These are phyloP conservation scores for Synanthedon tipuliformis DNA, from an alignment of 2,888 invertebrate species.

Conservation along the genomic window DNA sequence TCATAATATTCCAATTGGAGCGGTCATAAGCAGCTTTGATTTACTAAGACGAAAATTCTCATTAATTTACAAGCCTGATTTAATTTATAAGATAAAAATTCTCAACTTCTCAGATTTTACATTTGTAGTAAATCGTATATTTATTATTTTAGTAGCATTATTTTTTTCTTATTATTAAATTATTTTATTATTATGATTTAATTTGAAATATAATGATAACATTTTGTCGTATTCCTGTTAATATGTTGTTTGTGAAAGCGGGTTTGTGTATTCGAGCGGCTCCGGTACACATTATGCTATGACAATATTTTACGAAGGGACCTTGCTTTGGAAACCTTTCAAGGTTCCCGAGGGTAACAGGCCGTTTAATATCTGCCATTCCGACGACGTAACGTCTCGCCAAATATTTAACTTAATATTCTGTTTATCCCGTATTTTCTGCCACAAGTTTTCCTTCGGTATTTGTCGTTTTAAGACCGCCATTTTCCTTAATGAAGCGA, in stretches of 20 bases:
- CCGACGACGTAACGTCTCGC: slow-evolving; percentile 27
- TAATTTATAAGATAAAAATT: no score
- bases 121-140: no score
- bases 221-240: slow-evolving; percentile 15
- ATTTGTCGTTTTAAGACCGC: no score
- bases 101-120: no score
- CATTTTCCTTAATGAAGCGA: no score
- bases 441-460: no score
- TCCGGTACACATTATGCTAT: slow-evolving; percentile 22
- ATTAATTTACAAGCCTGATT: no score
- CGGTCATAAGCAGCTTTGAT: no score
- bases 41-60: no score
- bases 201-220: slow-evolving; percentile 9
- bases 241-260: slow-evolving; percentile 28
- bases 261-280: slow-evolving; percentile 16
- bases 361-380: slow-evolving; percentile 21
- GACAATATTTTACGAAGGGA: slow-evolving; percentile 25
- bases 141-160: no score
- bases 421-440: background rate
- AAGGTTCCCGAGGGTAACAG: slow-evolving; percentile 20
- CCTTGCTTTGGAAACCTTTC: slow-evolving; percentile 38
- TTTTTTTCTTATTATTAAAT: no score
- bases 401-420: slow-evolving; percentile 44
- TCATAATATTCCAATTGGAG: no score
- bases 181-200: background rate